These are phyloP conservation scores for Penaeus indicus DNA, from an alignment of 1,140 invertebrate genomes.

Conservation along the genomic window DNA sequence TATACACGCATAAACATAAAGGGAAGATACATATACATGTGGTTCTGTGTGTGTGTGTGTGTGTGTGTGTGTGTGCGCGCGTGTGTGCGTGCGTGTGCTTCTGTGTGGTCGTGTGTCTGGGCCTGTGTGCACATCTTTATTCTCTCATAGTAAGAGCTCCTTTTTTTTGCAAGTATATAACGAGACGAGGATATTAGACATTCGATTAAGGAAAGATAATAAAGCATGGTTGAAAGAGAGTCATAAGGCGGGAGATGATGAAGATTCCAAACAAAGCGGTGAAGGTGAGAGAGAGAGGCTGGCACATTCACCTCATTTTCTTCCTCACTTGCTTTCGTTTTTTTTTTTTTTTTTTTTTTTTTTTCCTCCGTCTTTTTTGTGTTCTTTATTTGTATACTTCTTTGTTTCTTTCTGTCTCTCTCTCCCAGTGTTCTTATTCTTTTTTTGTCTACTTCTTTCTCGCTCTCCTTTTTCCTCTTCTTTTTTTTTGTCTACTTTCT, in stretches of 20 bases:
- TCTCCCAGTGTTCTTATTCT: not conserved
- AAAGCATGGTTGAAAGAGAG: not conserved
- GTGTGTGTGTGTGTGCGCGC: not conserved
- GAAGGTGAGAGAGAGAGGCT: not conserved
- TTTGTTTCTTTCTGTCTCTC: constrained; percentile 6
- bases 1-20: too few species aligned
- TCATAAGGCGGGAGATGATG: too few species aligned
- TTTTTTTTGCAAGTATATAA: too few species aligned
- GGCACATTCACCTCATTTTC: not conserved
- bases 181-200: not conserved
- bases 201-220: not conserved
- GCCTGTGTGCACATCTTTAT: not conserved
- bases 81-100: not conserved
- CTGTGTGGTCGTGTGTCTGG: not conserved
- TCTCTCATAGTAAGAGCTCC: not conserved
- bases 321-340: not conserved
- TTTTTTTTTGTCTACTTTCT: not conserved
- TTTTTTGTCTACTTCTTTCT: not conserved
- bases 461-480: not conserved
- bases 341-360: not conserved
- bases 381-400: not conserved
- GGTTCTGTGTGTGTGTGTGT: too few species aligned
- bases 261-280: too few species aligned
- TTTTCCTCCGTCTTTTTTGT: not conserved
- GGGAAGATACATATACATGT: too few species aligned